A percentile compares a stretch with the other conserved stretches of the same genome.
These are phyloP conservation scores for Monopis laevigella DNA, from an alignment of 2,888 invertebrate genomes.

Conservation along the genomic window DNA sequence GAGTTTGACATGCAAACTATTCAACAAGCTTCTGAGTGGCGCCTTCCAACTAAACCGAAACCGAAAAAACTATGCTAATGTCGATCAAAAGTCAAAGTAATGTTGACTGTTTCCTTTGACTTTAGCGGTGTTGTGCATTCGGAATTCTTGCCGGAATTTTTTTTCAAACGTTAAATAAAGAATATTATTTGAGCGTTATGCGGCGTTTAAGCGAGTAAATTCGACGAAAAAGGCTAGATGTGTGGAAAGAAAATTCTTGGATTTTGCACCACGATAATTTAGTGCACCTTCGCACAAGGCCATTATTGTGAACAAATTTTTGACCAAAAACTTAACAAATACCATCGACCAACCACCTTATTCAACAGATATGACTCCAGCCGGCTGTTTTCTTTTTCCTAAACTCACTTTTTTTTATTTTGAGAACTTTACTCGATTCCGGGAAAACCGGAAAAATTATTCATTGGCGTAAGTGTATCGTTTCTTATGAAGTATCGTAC, in stretches of 20 bases:
- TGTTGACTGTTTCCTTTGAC: constrained; percentile 15
- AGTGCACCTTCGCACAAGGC: constrained; percentile 3
- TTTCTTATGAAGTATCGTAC: too few species aligned
- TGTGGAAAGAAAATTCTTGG: constrained; percentile 15
- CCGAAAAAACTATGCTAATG: constrained; percentile 9
- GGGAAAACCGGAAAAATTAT: too few species aligned
- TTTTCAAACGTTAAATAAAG: constrained; percentile 17
- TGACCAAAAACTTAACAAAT: constrained; percentile 14
- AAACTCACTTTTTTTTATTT: too few species aligned
- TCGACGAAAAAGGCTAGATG: constrained; percentile 15
- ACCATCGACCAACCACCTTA: constrained; percentile 11
- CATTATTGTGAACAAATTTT: constrained; percentile 8
- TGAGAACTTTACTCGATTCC: too few species aligned
- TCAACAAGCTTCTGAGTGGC: constrained; percentile 18
- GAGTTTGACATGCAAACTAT: constrained; percentile 14
- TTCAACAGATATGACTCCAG: constrained; percentile 13
- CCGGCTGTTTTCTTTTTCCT: constrained; percentile 20
- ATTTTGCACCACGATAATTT: constrained; percentile 13
- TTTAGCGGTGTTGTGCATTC: constrained; percentile 16
- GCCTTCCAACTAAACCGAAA: constrained; percentile 18
- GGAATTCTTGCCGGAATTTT: constrained; percentile 15
- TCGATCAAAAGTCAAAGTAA: constrained; percentile 16
- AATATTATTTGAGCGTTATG: constrained; percentile 16
- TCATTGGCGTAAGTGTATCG: too few species aligned
- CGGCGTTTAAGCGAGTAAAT: constrained; percentile 15